These are phyloP conservation scores for Dryocosmus kuriphilus DNA, from an alignment of 2,888 invertebrate species.

Conservation along the genomic window DNA sequence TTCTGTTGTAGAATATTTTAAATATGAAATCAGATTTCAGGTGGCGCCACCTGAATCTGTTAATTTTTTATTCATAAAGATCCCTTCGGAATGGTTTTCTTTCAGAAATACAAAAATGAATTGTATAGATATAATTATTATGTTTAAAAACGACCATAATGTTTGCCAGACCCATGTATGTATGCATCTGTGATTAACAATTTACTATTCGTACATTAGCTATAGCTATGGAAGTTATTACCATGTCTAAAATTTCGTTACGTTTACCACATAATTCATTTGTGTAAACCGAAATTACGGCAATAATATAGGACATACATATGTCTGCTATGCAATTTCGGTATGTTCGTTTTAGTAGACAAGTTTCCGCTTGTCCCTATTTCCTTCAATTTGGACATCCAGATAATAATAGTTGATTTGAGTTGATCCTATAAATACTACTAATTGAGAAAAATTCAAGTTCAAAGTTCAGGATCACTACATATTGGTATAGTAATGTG, in stretches of 20 bases:
- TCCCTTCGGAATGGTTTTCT: too few species aligned
- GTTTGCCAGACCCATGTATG: background rate
- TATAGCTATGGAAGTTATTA: background rate
- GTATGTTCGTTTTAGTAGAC: slow-evolving; percentile 64
- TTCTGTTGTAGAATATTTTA: too few species aligned
- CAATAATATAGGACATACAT: background rate
- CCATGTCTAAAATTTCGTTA: background rate
- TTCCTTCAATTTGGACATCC: slow-evolving; percentile 70
- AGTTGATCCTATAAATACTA: too few species aligned
- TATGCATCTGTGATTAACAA: background rate
- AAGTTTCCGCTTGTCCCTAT: slow-evolving; percentile 71
- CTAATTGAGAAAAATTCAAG: too few species aligned
- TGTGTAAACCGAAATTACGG: background rate
- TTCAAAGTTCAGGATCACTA: too few species aligned
- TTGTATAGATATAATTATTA: background rate
- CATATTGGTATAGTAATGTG: too few species aligned
- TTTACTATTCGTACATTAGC: background rate
- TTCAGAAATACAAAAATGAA: too few species aligned
- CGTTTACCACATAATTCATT: background rate
- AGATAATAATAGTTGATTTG: background rate
- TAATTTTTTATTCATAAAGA: too few species aligned
- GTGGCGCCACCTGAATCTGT: too few species aligned
- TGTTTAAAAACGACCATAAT: background rate
- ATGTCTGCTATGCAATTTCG: background rate
- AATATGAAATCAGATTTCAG: too few species aligned